These are phyloP conservation scores for Dicrostonyx torquatus DNA, from an alignment of 2,797 vertebrate species.

Conservation along the genomic window DNA sequence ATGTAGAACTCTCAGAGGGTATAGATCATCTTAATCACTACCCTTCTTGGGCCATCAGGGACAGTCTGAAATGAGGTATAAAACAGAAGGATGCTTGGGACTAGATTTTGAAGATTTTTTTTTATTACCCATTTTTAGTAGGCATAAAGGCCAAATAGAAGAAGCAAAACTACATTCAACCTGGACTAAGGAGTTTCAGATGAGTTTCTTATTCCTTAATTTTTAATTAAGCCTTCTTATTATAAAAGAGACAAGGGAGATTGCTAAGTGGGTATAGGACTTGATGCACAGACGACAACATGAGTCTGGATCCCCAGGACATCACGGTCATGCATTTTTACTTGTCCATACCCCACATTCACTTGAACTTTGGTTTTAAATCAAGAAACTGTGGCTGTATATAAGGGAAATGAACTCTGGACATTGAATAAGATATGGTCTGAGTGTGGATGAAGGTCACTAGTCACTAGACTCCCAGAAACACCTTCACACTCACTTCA, in stretches of 20 bases:
- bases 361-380: background rate
- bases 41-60: no score
- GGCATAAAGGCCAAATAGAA: background rate
- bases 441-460: background rate
- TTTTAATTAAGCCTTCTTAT: background rate
- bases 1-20: background rate
- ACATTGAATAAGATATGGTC: background rate
- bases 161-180: background rate
- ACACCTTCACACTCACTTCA: background rate
- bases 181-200: background rate
- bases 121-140: background rate
- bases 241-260: background rate
- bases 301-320: background rate
- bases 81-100: background rate
- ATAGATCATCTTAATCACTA: background rate
- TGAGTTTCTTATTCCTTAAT: background rate
- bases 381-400: background rate
- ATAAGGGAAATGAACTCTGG: background rate
- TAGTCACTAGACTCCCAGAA: background rate
- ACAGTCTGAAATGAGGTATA: background rate
- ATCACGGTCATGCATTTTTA: background rate
- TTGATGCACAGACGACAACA: background rate
- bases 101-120: background rate
- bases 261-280: background rate
- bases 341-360: no score